A percentile compares a stretch with the other conserved stretches of the same genome.
Evolutionary conservation across 2,113 vertebrate species (phyloP).

Genomic region (Nothoprocta pentlandii): DNA sequence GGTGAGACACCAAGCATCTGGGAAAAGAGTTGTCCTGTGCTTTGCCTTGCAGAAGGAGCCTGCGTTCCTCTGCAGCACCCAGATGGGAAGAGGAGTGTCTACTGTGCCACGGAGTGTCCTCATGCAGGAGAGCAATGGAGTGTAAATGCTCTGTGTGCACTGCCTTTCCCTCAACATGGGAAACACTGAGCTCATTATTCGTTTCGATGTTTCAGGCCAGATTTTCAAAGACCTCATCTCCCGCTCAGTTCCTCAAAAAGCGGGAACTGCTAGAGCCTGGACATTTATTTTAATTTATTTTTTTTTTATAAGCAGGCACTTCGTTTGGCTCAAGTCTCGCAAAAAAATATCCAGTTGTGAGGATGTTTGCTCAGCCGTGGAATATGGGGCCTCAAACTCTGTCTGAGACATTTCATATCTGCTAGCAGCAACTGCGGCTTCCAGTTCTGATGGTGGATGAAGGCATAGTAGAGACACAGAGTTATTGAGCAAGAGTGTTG

Average conservation of each 20-base stretch:
- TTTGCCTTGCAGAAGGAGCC: background rate
- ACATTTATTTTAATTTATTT: accelerated
- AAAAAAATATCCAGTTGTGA: background rate
- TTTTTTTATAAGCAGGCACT: background rate
- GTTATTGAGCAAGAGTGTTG: too few species aligned
- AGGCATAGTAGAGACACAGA: background rate
- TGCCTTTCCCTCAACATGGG: background rate
- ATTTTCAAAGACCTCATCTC: background rate
- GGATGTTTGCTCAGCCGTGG: background rate
- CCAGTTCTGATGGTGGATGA: accelerated
- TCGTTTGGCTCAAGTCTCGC: background rate
- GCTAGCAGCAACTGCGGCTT: background rate
- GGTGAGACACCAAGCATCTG: background rate
- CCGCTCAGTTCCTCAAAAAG: background rate
- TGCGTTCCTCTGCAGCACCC: background rate
- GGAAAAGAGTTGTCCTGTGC: background rate
- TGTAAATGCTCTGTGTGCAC: background rate
- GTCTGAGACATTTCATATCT: accelerated
- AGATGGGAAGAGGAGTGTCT: too few species aligned
- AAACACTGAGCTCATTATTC: background rate
- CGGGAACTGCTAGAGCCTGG: too few species aligned
- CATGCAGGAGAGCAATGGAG: background rate
- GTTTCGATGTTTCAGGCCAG: background rate
- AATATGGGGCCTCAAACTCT: background rate
- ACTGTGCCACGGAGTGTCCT: background rate